Evolutionary conservation across 2,888 invertebrate genomes (phyloP), one percentile per base, ranked within the genome.

Genomic region (Callosobruchus maculatus): DNA sequence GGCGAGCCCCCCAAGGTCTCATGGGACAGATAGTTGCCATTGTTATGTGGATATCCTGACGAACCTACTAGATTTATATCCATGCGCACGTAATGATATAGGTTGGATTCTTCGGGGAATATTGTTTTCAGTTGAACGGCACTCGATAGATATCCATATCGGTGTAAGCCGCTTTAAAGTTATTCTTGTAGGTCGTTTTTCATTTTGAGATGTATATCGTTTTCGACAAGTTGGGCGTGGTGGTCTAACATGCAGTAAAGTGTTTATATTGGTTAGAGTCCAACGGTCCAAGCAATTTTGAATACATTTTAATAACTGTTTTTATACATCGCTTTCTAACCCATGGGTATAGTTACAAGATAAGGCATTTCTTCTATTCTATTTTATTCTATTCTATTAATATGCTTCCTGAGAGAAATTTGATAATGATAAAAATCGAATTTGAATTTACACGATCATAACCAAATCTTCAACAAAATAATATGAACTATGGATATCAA

Each of bases 1-100:
- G 73, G 74, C 71, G 69, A 20, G 74, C 49, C 69, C 21, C 67
- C 22, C 49, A 69, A 67, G 67, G 74, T 70, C 74, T 70, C 74
- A 30, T 70, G 74, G 71, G 74, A 74, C 67, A 67, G 74, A 71
- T 67, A 67, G 71, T 71, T 73, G 49, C 67, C 74, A 74, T 74
- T 74, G 74, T 74, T 74, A 74, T 71, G 71, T 70, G 74, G 67
- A 68, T 71, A 49, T 49, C 18, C 49, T 26, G 49, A 49, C 49
- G 49, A 49, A 18, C 49, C 49, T 49, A 18, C 49, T 49, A 49
- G 49, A 49, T 49, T 18, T 49, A 49, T 13, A 5, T 49, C 49
- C 18, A 49, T 49, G 49, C 18, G 3, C 18, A 49, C 49, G 49
- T 49, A 49, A 49, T 49, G 49, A 49, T 49, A 49, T 49, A 49